phyloP scores from a whole-genome alignment of 2,888 invertebrate genomes.

The Fissipunctia ypsillon region DNA sequence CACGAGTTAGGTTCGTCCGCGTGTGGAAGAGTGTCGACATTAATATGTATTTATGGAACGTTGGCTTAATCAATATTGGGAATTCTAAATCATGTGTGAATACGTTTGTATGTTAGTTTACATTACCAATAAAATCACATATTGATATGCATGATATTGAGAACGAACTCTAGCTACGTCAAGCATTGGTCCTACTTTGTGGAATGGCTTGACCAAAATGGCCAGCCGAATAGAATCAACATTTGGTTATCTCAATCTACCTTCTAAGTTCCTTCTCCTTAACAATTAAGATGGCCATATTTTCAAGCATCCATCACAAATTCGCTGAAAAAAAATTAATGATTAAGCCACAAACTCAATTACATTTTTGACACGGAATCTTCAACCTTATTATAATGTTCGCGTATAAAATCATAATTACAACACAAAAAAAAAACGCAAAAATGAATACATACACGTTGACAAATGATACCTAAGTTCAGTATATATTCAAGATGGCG shows the following conservation, averaged over 20 bases:
- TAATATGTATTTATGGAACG: slow-evolving; percentile 44
- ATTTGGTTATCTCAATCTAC: too few species aligned
- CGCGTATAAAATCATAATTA: slow-evolving; percentile 30
- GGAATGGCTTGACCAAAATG: neutral
- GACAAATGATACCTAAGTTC: slow-evolving; percentile 51
- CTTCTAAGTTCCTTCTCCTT: neutral
- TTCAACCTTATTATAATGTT: slow-evolving; percentile 21
- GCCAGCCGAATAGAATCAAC: neutral
- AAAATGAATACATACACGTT: slow-evolving; percentile 26
- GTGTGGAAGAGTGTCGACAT: slow-evolving; percentile 26
- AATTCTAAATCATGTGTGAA: slow-evolving; percentile 19
- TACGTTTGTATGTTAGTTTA: slow-evolving; percentile 6
- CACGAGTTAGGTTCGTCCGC: slow-evolving; percentile 50
- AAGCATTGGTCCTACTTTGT: neutral
- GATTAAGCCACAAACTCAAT: slow-evolving; percentile 31
- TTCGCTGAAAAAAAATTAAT: slow-evolving; percentile 18
- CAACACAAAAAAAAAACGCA: slow-evolving; percentile 17
- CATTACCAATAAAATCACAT: neutral
- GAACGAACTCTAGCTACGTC: neutral
- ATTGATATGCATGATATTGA: neutral
- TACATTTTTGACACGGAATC: slow-evolving; percentile 23
- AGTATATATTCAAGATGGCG: slow-evolving; percentile 51
- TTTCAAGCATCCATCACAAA: slow-evolving; percentile 27
- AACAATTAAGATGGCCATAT: neutral
- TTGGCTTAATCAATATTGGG: slow-evolving; percentile 32